Conservation (phyloP, 2,797 vertebrate species). For the Brachyrhaphis roseni region DNA sequence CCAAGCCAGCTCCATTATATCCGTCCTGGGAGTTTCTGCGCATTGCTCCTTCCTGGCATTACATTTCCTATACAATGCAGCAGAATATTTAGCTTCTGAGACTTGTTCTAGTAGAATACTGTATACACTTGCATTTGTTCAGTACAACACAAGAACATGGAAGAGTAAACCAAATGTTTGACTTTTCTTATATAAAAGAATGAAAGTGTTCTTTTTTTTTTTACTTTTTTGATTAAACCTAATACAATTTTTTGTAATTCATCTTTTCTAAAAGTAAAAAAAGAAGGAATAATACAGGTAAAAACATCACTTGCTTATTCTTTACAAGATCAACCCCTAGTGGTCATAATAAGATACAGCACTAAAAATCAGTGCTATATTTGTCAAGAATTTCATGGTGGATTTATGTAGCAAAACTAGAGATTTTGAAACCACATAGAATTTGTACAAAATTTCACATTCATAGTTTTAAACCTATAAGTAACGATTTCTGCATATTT, state of each 20-base stretch:
- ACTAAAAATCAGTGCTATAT: not conserved
- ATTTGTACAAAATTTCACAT: not conserved
- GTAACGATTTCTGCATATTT: not conserved
- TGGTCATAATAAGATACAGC: slow-evolving; percentile 33
- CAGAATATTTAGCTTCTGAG: not conserved
- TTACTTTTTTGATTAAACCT: not conserved
- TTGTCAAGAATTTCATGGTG: not conserved
- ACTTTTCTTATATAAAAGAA: not conserved
- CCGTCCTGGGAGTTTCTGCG: slow-evolving; percentile 3
- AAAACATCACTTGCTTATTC: not conserved
- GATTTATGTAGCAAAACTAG: not conserved
- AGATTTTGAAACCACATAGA: not conserved
- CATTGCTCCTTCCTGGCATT: slow-evolving; percentile 15
- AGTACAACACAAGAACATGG: not conserved
- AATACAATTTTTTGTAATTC: not conserved
- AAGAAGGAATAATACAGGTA: not conserved
- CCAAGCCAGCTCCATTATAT: slow-evolving; percentile 24
- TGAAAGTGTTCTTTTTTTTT: not conserved
- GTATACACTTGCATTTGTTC: slow-evolving; percentile 2
- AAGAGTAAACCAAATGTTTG: not conserved
- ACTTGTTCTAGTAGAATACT: not conserved
- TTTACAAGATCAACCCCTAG: slow-evolving; percentile 43
- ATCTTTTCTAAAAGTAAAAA: not conserved
- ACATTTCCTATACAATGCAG: slow-evolving; percentile 23
- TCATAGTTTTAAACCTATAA: not conserved